Evolutionary conservation across 2,113 vertebrate species (phyloP).

Genomic region (Poeciliopsis retropinna): DNA sequence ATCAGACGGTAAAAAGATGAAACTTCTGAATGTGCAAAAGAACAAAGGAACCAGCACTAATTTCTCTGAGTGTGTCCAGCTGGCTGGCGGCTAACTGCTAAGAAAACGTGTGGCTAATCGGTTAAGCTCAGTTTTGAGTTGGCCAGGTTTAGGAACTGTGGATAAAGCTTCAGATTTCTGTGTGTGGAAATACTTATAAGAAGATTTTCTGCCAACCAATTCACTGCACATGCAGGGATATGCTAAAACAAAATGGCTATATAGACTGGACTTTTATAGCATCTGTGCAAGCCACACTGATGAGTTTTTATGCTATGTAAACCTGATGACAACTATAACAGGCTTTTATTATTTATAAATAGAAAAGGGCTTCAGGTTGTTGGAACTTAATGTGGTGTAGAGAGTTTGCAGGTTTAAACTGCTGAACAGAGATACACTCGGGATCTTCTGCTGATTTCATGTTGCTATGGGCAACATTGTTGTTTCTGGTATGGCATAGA

Average conservation of each 20-base stretch:
- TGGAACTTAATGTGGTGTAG: background rate
- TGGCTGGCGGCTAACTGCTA: background rate
- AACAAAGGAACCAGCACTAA: background rate
- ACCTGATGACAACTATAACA: no score
- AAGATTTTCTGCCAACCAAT: background rate
- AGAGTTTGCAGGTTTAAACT: background rate
- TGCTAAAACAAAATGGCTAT: no score
- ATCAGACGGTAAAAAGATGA: background rate
- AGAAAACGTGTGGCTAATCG: background rate
- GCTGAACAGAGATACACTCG: background rate
- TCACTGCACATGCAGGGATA: background rate
- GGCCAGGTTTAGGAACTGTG: background rate
- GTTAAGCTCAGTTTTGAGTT: background rate
- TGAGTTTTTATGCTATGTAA: background rate
- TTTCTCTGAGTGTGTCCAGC: no score
- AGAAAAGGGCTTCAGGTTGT: background rate
- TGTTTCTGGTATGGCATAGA: background rate
- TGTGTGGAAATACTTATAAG: background rate
- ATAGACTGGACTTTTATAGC: no score
- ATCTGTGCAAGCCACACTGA: no score
- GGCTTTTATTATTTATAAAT: no score
- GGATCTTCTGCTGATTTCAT: no score
- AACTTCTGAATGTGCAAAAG: background rate
- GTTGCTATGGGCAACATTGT: no score
- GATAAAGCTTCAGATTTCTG: background rate